Percentiles rank a stretch among this genome's conserved stretches.
Evolutionary conservation across 2,888 invertebrate species (phyloP).

Genomic region (Cheilosia grossa): DNA sequence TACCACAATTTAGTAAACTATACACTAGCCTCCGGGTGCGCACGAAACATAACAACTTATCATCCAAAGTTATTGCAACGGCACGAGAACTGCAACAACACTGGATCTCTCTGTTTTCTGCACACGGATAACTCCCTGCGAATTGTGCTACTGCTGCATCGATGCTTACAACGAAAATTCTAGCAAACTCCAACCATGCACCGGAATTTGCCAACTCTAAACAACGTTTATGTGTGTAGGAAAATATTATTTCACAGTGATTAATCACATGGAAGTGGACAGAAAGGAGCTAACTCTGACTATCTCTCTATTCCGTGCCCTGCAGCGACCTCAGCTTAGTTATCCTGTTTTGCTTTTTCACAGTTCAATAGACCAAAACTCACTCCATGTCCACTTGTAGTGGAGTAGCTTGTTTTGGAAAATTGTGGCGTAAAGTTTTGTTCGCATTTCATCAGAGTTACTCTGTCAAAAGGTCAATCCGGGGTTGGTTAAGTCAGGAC

Average conservation of each 20-base stretch:
- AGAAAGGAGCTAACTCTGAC: constrained; percentile 41
- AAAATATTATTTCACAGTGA: constrained; percentile 73
- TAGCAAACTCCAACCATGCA: constrained; percentile 20
- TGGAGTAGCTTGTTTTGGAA: constrained; percentile 30
- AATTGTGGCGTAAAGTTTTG: constrained; percentile 46
- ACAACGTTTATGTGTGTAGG: constrained; percentile 28
- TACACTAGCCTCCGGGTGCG: constrained; percentile 43
- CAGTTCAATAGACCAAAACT: constrained; percentile 70
- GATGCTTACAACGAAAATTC: constrained; percentile 46
- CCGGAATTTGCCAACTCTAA: constrained; percentile 57
- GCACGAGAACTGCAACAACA: not conserved
- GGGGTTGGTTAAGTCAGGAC: constrained; percentile 60
- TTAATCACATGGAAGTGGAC: constrained; percentile 70
- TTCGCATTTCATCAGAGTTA: constrained; percentile 65
- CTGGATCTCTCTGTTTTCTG: constrained; percentile 23
- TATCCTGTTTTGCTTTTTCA: constrained; percentile 63
- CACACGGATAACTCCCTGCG: constrained; percentile 48
- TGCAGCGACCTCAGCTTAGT: constrained; percentile 66
- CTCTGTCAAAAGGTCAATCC: constrained; percentile 68
- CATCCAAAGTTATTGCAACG: constrained; percentile 57
- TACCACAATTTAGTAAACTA: constrained; percentile 48
- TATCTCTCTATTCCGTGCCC: constrained; percentile 27
- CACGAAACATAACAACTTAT: constrained; percentile 58
- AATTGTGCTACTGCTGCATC: constrained; percentile 23
- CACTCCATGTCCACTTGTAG: constrained; percentile 3